Evolutionary conservation across 2,888 invertebrate species (phyloP).

Genomic region (Aspidiotus rigidus): DNA sequence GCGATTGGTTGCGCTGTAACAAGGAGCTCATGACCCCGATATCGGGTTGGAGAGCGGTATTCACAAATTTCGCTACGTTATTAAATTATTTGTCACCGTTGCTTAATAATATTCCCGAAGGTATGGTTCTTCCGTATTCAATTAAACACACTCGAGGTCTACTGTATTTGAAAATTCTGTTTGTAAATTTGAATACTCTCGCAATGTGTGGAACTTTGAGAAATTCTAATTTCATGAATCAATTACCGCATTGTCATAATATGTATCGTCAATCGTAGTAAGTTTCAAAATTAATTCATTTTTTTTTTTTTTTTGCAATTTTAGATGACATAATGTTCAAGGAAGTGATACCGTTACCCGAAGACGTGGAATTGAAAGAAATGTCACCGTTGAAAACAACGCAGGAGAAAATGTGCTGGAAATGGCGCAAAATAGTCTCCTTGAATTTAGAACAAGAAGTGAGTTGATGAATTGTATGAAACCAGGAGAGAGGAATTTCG

Average conservation of each 20-base stretch:
- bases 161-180: neutral
- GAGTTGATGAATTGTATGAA: neutral
- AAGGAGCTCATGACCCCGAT: constrained; percentile 20
- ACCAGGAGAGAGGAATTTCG: neutral
- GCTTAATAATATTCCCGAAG: neutral
- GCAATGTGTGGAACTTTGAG: too few relatives aligned
- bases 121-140: constrained; percentile 5
- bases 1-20: constrained; percentile 26
- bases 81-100: constrained; percentile 18
- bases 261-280: too few relatives aligned
- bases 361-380: constrained; percentile 28
- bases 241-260: too few relatives aligned
- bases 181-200: neutral
- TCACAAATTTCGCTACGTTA: constrained; percentile 25
- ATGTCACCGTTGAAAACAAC: constrained; percentile 10
- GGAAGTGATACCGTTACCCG: constrained; percentile 17
- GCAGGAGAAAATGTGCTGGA: constrained; percentile 22
- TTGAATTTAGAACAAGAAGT: constrained; percentile 18
- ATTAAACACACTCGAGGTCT: neutral
- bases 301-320: too few relatives aligned
- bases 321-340: constrained; percentile 7
- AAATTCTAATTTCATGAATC: too few relatives aligned
- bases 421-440: constrained; percentile 22
- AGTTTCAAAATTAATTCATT: too few relatives aligned
- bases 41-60: constrained; percentile 25